Evolutionary conservation across 2,888 invertebrate species (phyloP).

Genomic region (Ornithoptera alexandrae): DNA sequence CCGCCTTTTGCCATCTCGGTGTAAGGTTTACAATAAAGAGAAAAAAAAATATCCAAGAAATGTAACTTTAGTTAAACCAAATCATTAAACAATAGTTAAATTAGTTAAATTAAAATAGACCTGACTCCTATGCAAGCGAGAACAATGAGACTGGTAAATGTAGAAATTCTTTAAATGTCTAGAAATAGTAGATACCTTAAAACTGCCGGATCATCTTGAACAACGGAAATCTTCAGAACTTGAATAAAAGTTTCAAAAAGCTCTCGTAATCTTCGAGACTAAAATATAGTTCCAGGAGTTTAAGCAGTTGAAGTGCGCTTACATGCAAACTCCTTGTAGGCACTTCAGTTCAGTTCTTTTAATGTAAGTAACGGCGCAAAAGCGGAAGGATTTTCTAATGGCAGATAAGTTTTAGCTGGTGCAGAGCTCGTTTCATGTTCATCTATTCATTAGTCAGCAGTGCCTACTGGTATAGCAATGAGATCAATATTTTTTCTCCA

Average conservation of each 20-base stretch:
- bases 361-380: constrained; percentile 1
- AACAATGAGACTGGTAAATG: not conserved
- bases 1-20: no score
- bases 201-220: constrained; percentile 24
- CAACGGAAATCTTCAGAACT: constrained; percentile 22
- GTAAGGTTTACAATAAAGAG: no score
- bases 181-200: not conserved
- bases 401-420: no score
- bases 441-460: no score
- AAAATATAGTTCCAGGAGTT: constrained; percentile 27
- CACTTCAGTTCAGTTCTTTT: constrained; percentile 16
- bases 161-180: not conserved
- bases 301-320: constrained; percentile 23
- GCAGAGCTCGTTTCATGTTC: no score
- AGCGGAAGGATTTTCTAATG: not conserved
- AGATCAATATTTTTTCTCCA: no score
- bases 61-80: no score
- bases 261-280: constrained; percentile 24
- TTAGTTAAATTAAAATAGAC: no score
- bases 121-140: not conserved
- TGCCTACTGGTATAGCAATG: no score
- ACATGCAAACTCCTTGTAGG: constrained; percentile 26
- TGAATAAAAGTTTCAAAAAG: constrained; percentile 26
- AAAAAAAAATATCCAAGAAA: no score
- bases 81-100: no score